phyloP scores from a whole-genome alignment of 2,113 vertebrate species.

The Tapirus terrestris region DNA sequence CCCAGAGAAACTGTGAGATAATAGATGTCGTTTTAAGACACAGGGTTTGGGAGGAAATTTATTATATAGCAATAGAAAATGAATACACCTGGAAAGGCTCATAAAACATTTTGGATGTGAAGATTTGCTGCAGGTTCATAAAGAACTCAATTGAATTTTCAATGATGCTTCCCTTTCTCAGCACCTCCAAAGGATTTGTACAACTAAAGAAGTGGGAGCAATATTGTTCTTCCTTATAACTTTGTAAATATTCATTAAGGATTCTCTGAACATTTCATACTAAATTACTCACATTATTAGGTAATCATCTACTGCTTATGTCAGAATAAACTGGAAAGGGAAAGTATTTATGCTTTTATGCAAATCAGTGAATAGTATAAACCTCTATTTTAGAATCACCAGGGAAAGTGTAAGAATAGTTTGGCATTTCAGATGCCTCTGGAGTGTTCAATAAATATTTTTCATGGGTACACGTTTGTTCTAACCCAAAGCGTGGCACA shows the following conservation, averaged over 20 bases:
- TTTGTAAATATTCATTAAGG: neutral
- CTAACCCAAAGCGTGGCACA: neutral
- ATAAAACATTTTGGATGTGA: neutral
- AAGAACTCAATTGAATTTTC: neutral
- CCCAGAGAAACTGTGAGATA: neutral
- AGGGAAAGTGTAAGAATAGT: neutral
- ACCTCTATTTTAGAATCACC: neutral
- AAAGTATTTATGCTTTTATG: neutral
- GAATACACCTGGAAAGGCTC: neutral
- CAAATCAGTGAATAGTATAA: neutral
- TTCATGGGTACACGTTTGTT: conserved; percentile 9
- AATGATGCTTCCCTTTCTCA: neutral
- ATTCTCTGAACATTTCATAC: neutral
- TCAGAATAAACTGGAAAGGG: neutral
- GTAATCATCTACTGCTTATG: neutral
- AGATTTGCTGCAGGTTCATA: neutral
- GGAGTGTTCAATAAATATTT: conserved; percentile 64
- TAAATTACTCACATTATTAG: neutral
- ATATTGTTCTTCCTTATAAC: neutral
- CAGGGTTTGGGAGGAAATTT: neutral
- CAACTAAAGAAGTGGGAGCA: neutral
- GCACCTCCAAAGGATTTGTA: neutral
- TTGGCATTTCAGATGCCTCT: conserved; percentile 52
- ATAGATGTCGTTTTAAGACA: neutral
- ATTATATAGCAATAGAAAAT: neutral